Evolutionary conservation across 2,113 vertebrate species (phyloP).

Genomic region (Heptranchias perlo): DNA sequence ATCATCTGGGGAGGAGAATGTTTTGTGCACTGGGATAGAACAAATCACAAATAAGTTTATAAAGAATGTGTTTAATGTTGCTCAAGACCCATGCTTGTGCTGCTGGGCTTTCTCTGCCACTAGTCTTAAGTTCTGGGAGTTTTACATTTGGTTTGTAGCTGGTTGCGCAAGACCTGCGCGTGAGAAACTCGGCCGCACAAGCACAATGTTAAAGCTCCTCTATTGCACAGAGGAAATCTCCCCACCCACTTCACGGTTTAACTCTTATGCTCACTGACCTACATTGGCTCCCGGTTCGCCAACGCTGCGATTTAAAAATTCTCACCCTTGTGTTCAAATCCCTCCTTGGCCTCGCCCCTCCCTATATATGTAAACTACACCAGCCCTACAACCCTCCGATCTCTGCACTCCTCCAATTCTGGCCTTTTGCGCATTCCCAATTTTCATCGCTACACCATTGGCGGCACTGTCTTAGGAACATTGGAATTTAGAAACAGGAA

Average conservation of each 20-base stretch:
- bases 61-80: background rate
- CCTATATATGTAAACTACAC: background rate
- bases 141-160: background rate
- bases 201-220: background rate
- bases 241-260: background rate
- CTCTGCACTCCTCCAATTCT: too few relatives aligned
- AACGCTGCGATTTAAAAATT: background rate
- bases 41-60: background rate
- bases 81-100: too few relatives aligned
- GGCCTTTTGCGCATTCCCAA: background rate
- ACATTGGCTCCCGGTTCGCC: background rate
- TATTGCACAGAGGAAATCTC: background rate
- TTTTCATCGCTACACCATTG: background rate
- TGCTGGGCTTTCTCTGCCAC: background rate
- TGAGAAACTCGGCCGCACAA: background rate
- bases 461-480: too few relatives aligned
- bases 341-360: too few relatives aligned
- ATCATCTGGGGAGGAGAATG: background rate
- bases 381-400: background rate
- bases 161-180: background rate
- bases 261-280: background rate
- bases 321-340: background rate
- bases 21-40: background rate
- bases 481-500: too few relatives aligned
- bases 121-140: background rate